phyloP scores from a whole-genome alignment of 2,888 invertebrate genomes.

The Hecatera dysodea region DNA sequence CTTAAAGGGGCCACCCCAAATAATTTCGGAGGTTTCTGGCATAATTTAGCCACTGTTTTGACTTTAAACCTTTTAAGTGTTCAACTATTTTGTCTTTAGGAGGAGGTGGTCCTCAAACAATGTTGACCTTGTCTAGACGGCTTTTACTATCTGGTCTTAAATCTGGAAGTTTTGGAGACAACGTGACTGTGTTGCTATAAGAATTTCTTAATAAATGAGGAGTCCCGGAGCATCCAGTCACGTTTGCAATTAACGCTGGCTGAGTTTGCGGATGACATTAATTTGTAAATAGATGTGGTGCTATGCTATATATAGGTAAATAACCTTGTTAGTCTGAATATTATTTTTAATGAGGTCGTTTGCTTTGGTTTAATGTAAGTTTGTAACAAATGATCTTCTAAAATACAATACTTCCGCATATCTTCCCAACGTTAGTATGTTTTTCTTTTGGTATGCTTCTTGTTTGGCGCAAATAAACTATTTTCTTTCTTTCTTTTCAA shows the following conservation, averaged over 20 bases:
- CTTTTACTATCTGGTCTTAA: conserved; percentile 32
- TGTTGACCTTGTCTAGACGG: conserved; percentile 29
- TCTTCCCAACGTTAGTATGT: too few species aligned
- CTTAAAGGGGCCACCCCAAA: conserved; percentile 38
- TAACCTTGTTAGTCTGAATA: not conserved
- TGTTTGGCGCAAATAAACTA: too few species aligned
- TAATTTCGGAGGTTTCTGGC: conserved; percentile 49
- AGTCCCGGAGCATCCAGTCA: conserved; percentile 51
- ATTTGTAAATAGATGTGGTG: conserved; percentile 42
- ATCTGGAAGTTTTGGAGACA: conserved; percentile 43
- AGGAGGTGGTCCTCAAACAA: conserved; percentile 39
- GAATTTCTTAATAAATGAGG: conserved; percentile 29
- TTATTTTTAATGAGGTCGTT: conserved; percentile 1
- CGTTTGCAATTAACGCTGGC: conserved; percentile 64
- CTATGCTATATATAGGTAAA: not conserved
- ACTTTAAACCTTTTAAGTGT: conserved; percentile 44
- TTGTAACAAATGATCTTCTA: not conserved
- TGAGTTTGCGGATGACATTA: conserved; percentile 38
- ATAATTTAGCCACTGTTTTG: conserved; percentile 55
- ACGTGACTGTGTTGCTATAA: conserved; percentile 35
- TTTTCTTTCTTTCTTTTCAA: too few species aligned
- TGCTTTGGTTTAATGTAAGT: conserved; percentile 1
- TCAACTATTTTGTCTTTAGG: conserved; percentile 47
- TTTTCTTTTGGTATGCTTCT: too few species aligned
- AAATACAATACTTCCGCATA: not conserved